Base-by-base conservation (phyloP, 1,140 invertebrate species). In the Penaeus chinensis region DNA sequence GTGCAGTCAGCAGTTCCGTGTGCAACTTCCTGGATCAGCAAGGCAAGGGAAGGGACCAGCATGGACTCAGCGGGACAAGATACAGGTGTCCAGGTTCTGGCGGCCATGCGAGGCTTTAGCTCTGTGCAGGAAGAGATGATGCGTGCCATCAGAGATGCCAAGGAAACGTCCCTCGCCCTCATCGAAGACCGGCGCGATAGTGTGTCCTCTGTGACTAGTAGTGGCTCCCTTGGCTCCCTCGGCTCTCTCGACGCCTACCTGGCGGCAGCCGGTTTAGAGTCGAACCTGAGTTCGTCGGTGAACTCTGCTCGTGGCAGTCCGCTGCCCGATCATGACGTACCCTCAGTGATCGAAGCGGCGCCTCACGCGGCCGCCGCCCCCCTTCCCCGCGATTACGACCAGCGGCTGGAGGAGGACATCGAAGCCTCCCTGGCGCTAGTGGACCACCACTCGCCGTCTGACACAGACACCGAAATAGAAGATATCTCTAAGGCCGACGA, bases 101-200 rank as follows among this genome's bases (percentile, higher is more conserved):
- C 81, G 69, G 85, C 85, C n/a, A 80, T 87, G 66, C 65, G 69
- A 62, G 85, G 85, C 47, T 87, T 87, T n/a, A 82, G 79, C 22
- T 82, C 85, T 1, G 62, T 82, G 80, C 85, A 87, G 85, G 85
- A 87, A 47, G 85, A 87, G 54, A 87, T 87, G 85, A 76, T 87
- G 78, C 60, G 78, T n/a, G 85, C 85, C 69, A 87, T 87, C 32
- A 66, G 69, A 32, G 85, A 87, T 19, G 85, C 85, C 32, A 87
- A 87, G 79, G 77, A 87, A 66, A 87, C 85, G 8, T 62, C 85
- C 32, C 32, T 69, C 0, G 63, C 79, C 80, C 60, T 87, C 60
- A 27, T 61, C 13, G 37, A 22, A n/a, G 66, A 79, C 42, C 66
- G 77, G 20, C 63, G 61, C n/a, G 85, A 80, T 24, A 86, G 77